A percentile compares a stretch with the other conserved stretches of the same genome.
Conservation (phyloP, 2,113 vertebrate genomes). For the Chaetodon trifascialis region DNA sequence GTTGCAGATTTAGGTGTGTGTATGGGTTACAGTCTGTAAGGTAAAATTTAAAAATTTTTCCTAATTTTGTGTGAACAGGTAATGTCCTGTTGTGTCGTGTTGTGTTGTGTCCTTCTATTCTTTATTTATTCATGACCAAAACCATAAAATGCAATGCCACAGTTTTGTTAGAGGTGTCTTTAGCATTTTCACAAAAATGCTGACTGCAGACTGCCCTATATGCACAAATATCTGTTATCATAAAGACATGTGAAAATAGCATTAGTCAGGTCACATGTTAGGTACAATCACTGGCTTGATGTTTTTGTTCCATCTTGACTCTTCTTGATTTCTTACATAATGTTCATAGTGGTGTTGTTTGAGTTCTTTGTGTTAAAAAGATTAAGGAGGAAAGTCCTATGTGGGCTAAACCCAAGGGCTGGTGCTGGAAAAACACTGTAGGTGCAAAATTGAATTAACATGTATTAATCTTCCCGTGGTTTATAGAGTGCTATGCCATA, state of each 20-base stretch:
- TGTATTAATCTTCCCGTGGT: neutral
- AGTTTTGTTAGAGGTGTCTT: neutral
- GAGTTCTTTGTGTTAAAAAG: conserved; percentile 34
- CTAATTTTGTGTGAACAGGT: neutral
- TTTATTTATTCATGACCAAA: neutral
- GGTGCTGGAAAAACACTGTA: conserved; percentile 21
- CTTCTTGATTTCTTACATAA: conserved; percentile 40
- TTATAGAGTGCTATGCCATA: neutral
- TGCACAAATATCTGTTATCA: neutral
- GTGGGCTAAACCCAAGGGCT: neutral
- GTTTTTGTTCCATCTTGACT: conserved; percentile 14
- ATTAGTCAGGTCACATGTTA: neutral
- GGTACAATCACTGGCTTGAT: neutral
- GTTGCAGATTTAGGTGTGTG: neutral
- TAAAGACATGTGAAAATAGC: conserved; percentile 3
- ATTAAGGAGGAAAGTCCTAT: conserved; percentile 37
- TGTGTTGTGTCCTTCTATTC: neutral
- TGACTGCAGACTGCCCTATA: too few relatives aligned
- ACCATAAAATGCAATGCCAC: neutral
- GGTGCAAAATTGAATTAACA: neutral
- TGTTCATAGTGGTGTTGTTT: conserved; percentile 13
- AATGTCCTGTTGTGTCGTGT: neutral
- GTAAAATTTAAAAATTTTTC: neutral
- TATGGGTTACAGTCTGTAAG: neutral
- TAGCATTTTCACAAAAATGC: neutral